Conservation (phyloP, 2,113 vertebrate species). For the Spilogale gracilis region DNA sequence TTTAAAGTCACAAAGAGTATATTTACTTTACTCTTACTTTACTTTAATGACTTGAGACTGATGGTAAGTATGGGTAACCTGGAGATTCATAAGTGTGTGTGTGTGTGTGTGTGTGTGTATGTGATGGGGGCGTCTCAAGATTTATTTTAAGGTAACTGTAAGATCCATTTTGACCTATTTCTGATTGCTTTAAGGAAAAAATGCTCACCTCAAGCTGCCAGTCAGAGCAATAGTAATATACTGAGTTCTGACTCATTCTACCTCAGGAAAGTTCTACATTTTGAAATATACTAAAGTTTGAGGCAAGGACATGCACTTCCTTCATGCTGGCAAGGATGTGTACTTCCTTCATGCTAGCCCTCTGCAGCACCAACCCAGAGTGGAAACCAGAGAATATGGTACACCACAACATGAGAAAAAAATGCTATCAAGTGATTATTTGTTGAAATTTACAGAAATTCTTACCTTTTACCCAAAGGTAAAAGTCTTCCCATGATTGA, state of each 20-base stretch:
- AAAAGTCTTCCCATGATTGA: not conserved
- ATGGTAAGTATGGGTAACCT: not conserved
- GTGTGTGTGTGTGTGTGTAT: not conserved
- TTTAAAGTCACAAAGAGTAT: not conserved
- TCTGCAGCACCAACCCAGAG: not conserved
- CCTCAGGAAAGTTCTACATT: not conserved
- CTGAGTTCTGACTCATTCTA: not conserved
- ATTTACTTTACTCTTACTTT: not conserved
- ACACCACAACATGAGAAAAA: rapidly evolving
- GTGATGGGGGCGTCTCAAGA: not conserved
- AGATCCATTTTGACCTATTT: not conserved
- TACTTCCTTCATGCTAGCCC: rapidly evolving
- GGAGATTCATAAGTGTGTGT: not conserved
- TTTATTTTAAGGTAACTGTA: not conserved
- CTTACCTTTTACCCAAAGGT: not conserved
- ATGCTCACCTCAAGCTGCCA: not conserved
- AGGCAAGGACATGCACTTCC: not conserved
- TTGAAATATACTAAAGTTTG: not conserved
- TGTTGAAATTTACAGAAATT: not conserved
- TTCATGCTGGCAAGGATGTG: rapidly evolving
- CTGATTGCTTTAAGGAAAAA: not conserved
- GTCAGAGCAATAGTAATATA: not conserved
- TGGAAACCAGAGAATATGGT: not conserved
- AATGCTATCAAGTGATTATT: not conserved
- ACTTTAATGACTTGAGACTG: not conserved